A percentile compares a stretch with the other conserved stretches of the same genome.
phyloP scores from a whole-genome alignment of 2,888 invertebrate species.

The Hydraecia micacea region DNA sequence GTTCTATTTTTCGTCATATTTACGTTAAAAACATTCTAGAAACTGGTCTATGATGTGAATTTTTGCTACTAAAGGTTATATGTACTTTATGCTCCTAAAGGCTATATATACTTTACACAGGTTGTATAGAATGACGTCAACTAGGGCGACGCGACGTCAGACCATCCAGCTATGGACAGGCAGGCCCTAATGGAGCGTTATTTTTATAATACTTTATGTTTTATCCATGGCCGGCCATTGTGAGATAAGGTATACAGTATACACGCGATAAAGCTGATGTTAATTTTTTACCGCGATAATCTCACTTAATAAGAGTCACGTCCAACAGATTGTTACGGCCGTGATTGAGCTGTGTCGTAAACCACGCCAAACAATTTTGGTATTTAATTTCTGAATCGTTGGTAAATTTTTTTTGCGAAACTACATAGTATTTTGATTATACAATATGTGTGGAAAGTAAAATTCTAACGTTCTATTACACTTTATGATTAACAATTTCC shows the following conservation, averaged over 20 bases:
- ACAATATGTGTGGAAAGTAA: slow-evolving; percentile 1
- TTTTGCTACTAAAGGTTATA: slow-evolving; percentile 21
- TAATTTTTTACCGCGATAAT: slow-evolving; percentile 61
- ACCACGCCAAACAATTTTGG: slow-evolving; percentile 38
- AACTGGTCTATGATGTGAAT: not conserved
- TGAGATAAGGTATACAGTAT: slow-evolving; percentile 61
- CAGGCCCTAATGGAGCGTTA: slow-evolving; percentile 51
- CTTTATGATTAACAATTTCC: not conserved
- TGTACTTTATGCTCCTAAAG: slow-evolving; percentile 20
- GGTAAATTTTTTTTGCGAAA: slow-evolving; percentile 30
- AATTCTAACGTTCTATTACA: not conserved
- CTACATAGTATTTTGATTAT: slow-evolving; percentile 14
- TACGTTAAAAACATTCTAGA: slow-evolving; percentile 17
- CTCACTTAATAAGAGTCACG: slow-evolving; percentile 53
- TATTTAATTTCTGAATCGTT: slow-evolving; percentile 50
- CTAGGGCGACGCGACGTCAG: slow-evolving; percentile 34
- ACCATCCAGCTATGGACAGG: slow-evolving; percentile 31
- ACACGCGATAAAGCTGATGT: slow-evolving; percentile 59
- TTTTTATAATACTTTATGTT: slow-evolving; percentile 54
- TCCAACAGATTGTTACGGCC: slow-evolving; percentile 57
- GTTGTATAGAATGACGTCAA: slow-evolving; percentile 48
- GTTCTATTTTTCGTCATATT: slow-evolving; percentile 22
- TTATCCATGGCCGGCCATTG: slow-evolving; percentile 61
- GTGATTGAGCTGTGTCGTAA: slow-evolving; percentile 54
- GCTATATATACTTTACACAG: slow-evolving; percentile 10